A percentile compares a stretch with the other conserved stretches of the same genome.
These are phyloP conservation scores for Hoplostethus atlanticus DNA, from an alignment of 2,797 vertebrate genomes.

Conservation along the genomic window DNA sequence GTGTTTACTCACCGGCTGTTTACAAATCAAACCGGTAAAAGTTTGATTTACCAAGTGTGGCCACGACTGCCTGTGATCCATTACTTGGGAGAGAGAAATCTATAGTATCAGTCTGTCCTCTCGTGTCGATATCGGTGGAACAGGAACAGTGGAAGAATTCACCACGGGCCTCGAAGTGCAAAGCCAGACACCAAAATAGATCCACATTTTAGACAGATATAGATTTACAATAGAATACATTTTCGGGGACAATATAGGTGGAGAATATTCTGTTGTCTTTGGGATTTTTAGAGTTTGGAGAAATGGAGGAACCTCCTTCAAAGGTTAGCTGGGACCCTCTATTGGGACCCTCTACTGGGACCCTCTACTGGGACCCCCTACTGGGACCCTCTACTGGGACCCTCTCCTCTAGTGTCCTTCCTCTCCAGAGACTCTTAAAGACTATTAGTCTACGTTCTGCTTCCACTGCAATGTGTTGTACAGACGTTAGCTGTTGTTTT, in stretches of 20 bases:
- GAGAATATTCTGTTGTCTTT: too few relatives aligned
- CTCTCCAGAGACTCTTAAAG: not conserved
- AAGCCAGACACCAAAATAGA: too few relatives aligned
- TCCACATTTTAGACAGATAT: too few relatives aligned
- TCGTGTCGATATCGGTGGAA: not conserved
- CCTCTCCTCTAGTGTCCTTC: not conserved
- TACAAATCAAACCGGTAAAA: too few relatives aligned
- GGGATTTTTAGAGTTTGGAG: too few relatives aligned
- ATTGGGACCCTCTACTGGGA: not conserved
- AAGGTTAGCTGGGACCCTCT: too few relatives aligned
- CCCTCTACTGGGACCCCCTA: not conserved
- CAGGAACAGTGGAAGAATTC: not conserved
- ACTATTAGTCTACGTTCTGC: conserved; percentile 8
- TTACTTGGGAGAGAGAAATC: too few relatives aligned
- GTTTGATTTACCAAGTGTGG: too few relatives aligned
- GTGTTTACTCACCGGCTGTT: too few relatives aligned
- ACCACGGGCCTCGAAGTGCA: not conserved
- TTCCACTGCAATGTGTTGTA: conserved; percentile 6
- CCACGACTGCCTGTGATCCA: not conserved
- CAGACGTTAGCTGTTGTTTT: conserved; percentile 23
- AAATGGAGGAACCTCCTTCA: too few relatives aligned
- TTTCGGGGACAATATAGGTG: too few relatives aligned
- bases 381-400: not conserved
- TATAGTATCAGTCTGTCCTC: not conserved
- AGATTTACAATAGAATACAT: too few relatives aligned